phyloP scores from a whole-genome alignment of 1,140 invertebrate species.

The Rhagoletis zephyria region DNA sequence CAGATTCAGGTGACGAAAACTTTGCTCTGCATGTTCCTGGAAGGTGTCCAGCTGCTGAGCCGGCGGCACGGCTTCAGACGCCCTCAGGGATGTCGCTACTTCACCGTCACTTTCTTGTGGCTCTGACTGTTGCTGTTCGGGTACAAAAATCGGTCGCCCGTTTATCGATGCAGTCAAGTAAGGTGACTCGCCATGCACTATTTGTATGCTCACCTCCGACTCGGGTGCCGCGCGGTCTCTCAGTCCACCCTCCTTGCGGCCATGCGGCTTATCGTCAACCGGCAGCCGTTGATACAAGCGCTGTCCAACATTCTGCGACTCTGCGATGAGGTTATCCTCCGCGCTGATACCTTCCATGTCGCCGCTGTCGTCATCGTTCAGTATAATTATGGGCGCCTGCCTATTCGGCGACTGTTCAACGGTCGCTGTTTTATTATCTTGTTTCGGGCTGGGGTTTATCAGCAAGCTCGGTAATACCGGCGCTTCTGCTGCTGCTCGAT shows the following conservation, averaged over 20 bases:
- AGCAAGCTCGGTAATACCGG: constrained; percentile 68
- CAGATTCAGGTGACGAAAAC: constrained; percentile 57
- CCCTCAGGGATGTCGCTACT: too few species aligned
- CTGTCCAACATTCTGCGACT: constrained; percentile 62
- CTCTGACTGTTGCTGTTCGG: constrained; percentile 51
- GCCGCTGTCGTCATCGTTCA: constrained; percentile 60
- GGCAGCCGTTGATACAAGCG: constrained; percentile 62
- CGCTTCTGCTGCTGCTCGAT: constrained; percentile 65
- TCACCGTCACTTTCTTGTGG: neutral
- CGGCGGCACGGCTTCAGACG: neutral
- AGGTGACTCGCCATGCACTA: constrained; percentile 61
- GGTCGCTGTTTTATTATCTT: constrained; percentile 57
- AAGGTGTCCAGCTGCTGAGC: constrained; percentile 57
- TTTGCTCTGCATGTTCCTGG: constrained; percentile 62
- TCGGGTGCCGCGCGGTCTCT: neutral
- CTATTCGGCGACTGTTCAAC: neutral
- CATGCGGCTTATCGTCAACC: constrained; percentile 1
- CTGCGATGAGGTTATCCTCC: constrained; percentile 69
- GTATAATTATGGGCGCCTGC: constrained; percentile 64
- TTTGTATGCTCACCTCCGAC: constrained; percentile 58
- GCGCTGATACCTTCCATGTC: constrained; percentile 51
- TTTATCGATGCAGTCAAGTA: neutral
- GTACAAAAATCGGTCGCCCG: neutral
- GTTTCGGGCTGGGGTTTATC: constrained; percentile 59
- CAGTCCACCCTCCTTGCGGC: neutral